A percentile compares a stretch with the other conserved stretches of the same genome.
Conservation (phyloP, 30 jellyfish, hydroid and myxozoan species). For the Aurelia aurita region DNA sequence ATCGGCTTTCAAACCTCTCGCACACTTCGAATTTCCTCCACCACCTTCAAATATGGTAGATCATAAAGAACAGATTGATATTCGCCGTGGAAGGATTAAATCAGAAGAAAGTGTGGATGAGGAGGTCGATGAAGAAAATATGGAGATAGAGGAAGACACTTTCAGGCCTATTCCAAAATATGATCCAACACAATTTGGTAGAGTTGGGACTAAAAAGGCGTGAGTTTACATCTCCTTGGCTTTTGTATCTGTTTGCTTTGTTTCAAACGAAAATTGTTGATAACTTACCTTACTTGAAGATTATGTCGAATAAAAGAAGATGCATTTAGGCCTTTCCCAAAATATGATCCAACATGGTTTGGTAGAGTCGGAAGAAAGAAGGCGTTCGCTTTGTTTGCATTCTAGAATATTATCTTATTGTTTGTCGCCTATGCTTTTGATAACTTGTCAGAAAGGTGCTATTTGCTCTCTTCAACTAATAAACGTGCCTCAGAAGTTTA, state of each 20-base stretch:
- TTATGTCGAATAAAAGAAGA: slow-evolving; percentile 63
- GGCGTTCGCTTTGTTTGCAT: slow-evolving; percentile 35
- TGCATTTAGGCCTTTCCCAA: slow-evolving; percentile 55
- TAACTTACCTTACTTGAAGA: not conserved
- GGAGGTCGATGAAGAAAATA: slow-evolving; percentile 36
- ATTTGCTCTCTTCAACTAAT: too few relatives aligned
- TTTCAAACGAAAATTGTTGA: too few relatives aligned
- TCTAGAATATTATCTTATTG: too few relatives aligned
- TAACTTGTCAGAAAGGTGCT: too few relatives aligned
- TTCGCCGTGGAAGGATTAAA: slow-evolving; percentile 13
- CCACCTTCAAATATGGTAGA: slow-evolving; percentile 55
- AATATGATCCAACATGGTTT: slow-evolving; percentile 49
- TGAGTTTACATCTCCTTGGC: not conserved
- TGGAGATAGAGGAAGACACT: slow-evolving; percentile 65
- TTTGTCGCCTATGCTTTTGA: too few relatives aligned
- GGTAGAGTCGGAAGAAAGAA: slow-evolving; percentile 67
- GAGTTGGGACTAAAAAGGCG: slow-evolving; percentile 82
- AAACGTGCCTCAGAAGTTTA: too few relatives aligned
- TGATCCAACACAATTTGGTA: slow-evolving; percentile 56
- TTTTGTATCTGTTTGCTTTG: too few relatives aligned
- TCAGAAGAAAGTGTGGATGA: slow-evolving; percentile 21
- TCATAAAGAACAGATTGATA: slow-evolving; percentile 16
- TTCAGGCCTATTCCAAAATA: slow-evolving; percentile 68
- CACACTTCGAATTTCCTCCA: slow-evolving; percentile 47
- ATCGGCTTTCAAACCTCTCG: slow-evolving; percentile 28